Conservation (phyloP, 2,797 vertebrate species). For the Ispidina lecontei region DNA sequence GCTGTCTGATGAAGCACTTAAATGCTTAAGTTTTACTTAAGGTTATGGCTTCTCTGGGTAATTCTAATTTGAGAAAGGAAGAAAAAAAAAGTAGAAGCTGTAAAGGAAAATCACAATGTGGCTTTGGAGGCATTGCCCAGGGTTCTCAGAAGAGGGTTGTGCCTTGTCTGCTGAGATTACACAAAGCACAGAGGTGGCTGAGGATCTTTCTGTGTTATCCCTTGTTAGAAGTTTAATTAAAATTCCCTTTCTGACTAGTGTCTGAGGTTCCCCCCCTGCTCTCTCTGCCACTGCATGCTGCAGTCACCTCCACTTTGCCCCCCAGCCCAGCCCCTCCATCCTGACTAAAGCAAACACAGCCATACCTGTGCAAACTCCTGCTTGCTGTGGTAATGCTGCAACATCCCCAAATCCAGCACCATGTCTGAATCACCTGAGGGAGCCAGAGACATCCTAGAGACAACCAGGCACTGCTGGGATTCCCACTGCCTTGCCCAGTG, state of each 20-base stretch:
- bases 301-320: background rate
- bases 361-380: fast-evolving
- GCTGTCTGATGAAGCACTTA: slow-evolving; percentile 53
- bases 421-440: background rate
- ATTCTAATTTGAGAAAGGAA: background rate
- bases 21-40: slow-evolving; percentile 9
- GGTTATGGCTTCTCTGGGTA: background rate
- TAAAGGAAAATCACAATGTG: background rate
- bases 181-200: background rate
- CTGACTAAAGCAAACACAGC: fast-evolving
- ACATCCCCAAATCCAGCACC: background rate
- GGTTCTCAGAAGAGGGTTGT: background rate
- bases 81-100: background rate
- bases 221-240: background rate
- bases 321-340: background rate
- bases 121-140: background rate
- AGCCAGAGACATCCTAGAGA: background rate
- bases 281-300: background rate
- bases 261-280: background rate
- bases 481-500: fast-evolving
- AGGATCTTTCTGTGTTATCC: background rate
- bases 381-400: background rate
- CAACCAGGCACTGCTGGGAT: fast-evolving
- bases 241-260: background rate
- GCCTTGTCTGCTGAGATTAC: background rate